phyloP scores from a whole-genome alignment of 2,888 invertebrate genomes.

The Drosophila limbata region DNA sequence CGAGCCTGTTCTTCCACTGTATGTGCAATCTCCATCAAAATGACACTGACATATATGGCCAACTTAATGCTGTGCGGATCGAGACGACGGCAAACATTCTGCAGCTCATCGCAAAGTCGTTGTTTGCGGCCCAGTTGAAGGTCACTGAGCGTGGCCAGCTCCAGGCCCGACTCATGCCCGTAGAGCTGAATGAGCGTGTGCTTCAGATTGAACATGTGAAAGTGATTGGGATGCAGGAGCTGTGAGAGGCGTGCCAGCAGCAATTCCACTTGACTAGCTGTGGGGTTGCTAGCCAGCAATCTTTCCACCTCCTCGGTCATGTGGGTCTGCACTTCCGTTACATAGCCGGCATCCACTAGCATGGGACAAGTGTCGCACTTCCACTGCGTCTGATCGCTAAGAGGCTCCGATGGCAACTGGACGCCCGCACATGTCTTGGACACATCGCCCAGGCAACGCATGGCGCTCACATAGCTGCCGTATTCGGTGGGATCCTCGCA shows the following conservation, averaged over 20 bases:
- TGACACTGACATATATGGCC: constrained; percentile 91
- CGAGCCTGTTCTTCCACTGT: constrained; percentile 87
- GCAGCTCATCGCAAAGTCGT: constrained; percentile 89
- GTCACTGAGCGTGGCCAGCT: constrained; percentile 86
- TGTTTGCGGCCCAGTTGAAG: constrained; percentile 89
- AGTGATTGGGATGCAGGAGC: constrained; percentile 93
- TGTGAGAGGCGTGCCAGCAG: constrained; percentile 89
- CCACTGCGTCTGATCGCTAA: constrained; percentile 91
- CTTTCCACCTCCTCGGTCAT: constrained; percentile 92
- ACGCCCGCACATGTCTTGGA: constrained; percentile 88
- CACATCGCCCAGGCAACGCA: constrained; percentile 86
- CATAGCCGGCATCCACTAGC: constrained; percentile 87
- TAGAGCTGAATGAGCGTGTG: constrained; percentile 93
- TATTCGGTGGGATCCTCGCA: constrained; percentile 93
- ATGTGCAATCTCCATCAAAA: constrained; percentile 90
- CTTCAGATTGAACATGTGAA: constrained; percentile 92
- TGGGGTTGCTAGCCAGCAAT: constrained; percentile 87
- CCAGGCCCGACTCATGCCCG: constrained; percentile 89
- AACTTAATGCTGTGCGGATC: constrained; percentile 91
- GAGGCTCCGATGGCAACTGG: constrained; percentile 90
- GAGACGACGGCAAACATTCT: constrained; percentile 88
- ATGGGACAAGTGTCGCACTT: constrained; percentile 90
- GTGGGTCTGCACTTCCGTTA: constrained; percentile 88
- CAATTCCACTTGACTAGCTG: constrained; percentile 87
- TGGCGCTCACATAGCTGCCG: constrained; percentile 88